Conservation (phyloP, 1,140 invertebrate genomes). For the Drosophila sturtevanti region DNA sequence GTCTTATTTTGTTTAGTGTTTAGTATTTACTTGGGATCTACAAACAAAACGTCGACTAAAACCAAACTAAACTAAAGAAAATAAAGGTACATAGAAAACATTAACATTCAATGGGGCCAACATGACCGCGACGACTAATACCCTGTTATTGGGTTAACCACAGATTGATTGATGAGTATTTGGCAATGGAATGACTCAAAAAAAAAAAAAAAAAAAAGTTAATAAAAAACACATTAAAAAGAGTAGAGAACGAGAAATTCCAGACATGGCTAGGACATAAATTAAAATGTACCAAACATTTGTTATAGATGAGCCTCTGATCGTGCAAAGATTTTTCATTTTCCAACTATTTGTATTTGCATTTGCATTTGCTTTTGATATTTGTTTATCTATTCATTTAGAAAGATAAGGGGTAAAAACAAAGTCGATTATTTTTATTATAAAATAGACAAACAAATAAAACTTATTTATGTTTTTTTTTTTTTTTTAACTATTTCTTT, state of each 20-base stretch:
- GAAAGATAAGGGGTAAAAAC: background rate
- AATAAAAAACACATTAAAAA: no score
- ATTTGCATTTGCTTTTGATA: no score
- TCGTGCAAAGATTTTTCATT: no score
- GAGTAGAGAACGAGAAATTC: no score
- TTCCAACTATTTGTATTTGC: no score
- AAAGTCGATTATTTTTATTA: background rate
- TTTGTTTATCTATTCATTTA: no score
- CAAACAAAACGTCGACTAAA: conserved; percentile 37
- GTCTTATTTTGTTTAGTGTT: background rate
- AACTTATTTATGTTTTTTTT: conserved; percentile 35
- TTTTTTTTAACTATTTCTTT: conserved; percentile 8
- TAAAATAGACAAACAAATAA: conserved; percentile 12
- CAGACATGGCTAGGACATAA: no score
- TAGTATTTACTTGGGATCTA: conserved; percentile 50
- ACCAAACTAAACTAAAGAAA: conserved; percentile 41
- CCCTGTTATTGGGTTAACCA: background rate
- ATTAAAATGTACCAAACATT: no score
- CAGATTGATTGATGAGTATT: no score
- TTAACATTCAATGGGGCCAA: conserved; percentile 4
- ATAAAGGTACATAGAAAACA: conserved; percentile 23
- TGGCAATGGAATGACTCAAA: no score
- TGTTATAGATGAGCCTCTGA: no score
- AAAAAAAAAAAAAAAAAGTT: no score
- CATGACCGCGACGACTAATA: background rate